These are phyloP conservation scores for Porites lobata DNA, from an alignment of 92 coral and sea anemone species.

Conservation along the genomic window DNA sequence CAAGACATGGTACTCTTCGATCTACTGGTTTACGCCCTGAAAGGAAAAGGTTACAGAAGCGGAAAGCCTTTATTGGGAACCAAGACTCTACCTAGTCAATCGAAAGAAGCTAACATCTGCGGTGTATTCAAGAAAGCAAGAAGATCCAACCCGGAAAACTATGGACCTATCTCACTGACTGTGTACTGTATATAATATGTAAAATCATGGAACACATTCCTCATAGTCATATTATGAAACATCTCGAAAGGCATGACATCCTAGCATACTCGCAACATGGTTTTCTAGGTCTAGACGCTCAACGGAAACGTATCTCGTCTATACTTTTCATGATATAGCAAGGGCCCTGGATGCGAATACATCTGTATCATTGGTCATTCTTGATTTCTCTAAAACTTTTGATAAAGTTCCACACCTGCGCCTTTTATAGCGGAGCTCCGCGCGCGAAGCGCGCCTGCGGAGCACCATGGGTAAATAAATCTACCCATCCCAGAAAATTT, in stretches of 20 bases:
- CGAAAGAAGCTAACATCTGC: slow-evolving; percentile 36
- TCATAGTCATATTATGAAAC: slow-evolving; percentile 37
- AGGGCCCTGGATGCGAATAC: background rate
- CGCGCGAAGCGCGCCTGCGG: no score
- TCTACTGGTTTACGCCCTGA: background rate
- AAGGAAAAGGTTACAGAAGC: background rate
- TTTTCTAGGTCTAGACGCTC: slow-evolving; percentile 36
- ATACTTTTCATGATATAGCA: background rate
- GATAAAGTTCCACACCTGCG: background rate
- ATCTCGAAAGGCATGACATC: slow-evolving; percentile 24
- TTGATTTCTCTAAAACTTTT: background rate
- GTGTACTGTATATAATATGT: slow-evolving; percentile 26
- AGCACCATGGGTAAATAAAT: no score
- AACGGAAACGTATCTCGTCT: no score
- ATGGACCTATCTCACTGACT: no score
- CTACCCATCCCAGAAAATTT: no score
- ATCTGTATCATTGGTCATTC: background rate
- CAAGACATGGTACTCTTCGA: background rate
- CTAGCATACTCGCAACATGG: slow-evolving; percentile 28
- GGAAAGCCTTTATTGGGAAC: slow-evolving; percentile 12
- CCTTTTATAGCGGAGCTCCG: background rate
- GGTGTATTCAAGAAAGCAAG: slow-evolving; percentile 41
- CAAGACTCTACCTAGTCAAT: slow-evolving; percentile 9
- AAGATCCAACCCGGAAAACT: slow-evolving; percentile 18
- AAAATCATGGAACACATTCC: slow-evolving; percentile 51